Base-by-base conservation (phyloP, 92 coral and sea anemone genomes). In the Porites lobata region DNA sequence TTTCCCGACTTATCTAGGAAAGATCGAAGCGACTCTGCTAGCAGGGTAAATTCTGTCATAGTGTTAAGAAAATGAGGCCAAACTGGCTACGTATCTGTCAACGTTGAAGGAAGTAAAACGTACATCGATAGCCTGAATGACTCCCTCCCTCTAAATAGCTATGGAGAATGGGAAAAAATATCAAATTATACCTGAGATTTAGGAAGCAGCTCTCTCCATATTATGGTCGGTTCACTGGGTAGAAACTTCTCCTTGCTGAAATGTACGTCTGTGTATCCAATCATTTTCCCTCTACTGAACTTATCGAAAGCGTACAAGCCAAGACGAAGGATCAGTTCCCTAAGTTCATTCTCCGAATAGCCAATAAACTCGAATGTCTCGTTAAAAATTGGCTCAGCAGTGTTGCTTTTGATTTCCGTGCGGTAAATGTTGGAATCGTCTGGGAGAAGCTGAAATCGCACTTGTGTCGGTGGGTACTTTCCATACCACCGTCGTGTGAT, bases 361-460 rank as follows among this genome's bases (percentile, higher is more conserved):
- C 94, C 98, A 52, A 96, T 81, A 88, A 96, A 96, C 90, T 95
- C 99, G 67, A 92, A 91, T 17, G 98, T 87, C 83, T 96, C 98
- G 83, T 96, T 93, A 77, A 90, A 96, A 47, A 95, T 96, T 13
- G 99, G 99, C 79, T 92, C 93, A 15, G 89, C 88, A 32, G 90
- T 94, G 90, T 94, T 93, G 10, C 70, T 69, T 72, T 90, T 94
- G 24, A 95, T 85, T 65, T 88, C 93, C 5, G 99, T 96, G 62
- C 89, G 86, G 78, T 89, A 89, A 67, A 90, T 72, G 67, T 88
- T 78, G 73, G 91, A 91, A 17, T 87, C 90, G 85, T 87, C 93
- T 24, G 99, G 99, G 0, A 93, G 91, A 51, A 96, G 89, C 67
- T 96, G 98, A 21, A 94, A 87, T 69, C 96, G 94, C 64, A 96